Base-by-base conservation (phyloP, 2,113 vertebrate species). In the Hemiprocne comata region DNA sequence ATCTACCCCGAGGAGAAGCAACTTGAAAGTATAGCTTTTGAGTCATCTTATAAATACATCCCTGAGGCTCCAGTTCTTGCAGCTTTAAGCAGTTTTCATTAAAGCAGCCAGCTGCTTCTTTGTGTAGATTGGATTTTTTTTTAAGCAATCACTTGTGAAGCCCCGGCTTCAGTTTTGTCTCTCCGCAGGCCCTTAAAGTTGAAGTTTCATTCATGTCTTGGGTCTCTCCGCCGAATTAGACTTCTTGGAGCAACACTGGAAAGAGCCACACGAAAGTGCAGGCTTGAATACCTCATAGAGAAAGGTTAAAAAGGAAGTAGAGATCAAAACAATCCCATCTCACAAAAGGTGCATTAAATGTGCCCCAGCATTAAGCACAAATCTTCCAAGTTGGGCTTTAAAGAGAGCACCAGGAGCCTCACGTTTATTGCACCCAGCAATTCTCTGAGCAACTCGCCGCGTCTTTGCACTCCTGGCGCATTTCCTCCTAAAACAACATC, bases 91-190 rank as follows among this genome's bases (percentile, higher is more conserved):
- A 96, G 97, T 97, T 98, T 98, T 97, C 97, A 98, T 98, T 98
- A 98, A 97, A 98, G 95, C 94, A 95, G 96, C 97, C 98, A 98
- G 97, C 98, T 98, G 98, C 97, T 95, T 98, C 97, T 98, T 98
- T 98, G 98, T 98, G 95, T 95, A 93, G 92, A 95, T 89, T 97
- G 96, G 97, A 92, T 97, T 97, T 87, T 97, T 87, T 96, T 95
- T 97, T 95, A 98, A 98, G 96, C 97, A 97, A 96, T 94, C 95
- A 91, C 95, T 97, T 97, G 95, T 98, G 96, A 98, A 97, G 94
- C 89, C 71, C 69, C 85, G 95, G 96, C 97, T 97, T 97, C 97
- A 98, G 98, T 97, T 98, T 97, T 98, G 97, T 98, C 96, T 96
- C 93, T 97, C 97, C 97, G 95, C 95, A 97, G 97, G 97, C 97